phyloP scores from a whole-genome alignment of 1,140 invertebrate species.

The Trachelipus rathkii region DNA sequence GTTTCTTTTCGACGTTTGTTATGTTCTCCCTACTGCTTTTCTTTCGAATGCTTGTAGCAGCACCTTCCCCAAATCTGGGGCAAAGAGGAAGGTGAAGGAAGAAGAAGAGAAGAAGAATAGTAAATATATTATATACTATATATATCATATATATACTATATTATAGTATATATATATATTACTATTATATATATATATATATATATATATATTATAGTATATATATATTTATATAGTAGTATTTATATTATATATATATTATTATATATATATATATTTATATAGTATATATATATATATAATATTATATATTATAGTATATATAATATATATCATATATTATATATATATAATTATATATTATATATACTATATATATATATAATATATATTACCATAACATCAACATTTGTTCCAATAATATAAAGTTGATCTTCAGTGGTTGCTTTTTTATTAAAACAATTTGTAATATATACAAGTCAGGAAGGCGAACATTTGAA shows the following conservation, averaged over 20 bases:
- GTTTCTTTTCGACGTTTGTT: too few species aligned
- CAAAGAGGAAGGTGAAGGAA: too few species aligned
- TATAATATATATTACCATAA: constrained; percentile 61
- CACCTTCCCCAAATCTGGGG: too few species aligned
- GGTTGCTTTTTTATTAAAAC: constrained; percentile 74
- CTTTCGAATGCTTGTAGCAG: too few species aligned
- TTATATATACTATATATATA: background rate
- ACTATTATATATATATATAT: constrained; percentile 6
- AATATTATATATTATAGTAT: background rate
- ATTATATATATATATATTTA: background rate
- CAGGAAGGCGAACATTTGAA: constrained; percentile 76
- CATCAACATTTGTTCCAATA: constrained; percentile 78
- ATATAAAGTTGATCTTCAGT: constrained; percentile 82
- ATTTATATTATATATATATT: background rate
- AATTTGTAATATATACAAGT: constrained; percentile 74
- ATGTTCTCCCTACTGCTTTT: too few species aligned
- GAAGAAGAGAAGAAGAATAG: too few species aligned
- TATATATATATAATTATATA: background rate
- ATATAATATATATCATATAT: background rate
- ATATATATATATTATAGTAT: background rate
- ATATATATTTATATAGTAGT: background rate
- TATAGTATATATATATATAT: constrained; percentile 8
- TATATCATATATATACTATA: background rate
- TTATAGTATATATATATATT: background rate
- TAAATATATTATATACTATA: background rate